phyloP scores from a whole-genome alignment of 2,113 vertebrate species.

The Cyprinodon brontotheroides region DNA sequence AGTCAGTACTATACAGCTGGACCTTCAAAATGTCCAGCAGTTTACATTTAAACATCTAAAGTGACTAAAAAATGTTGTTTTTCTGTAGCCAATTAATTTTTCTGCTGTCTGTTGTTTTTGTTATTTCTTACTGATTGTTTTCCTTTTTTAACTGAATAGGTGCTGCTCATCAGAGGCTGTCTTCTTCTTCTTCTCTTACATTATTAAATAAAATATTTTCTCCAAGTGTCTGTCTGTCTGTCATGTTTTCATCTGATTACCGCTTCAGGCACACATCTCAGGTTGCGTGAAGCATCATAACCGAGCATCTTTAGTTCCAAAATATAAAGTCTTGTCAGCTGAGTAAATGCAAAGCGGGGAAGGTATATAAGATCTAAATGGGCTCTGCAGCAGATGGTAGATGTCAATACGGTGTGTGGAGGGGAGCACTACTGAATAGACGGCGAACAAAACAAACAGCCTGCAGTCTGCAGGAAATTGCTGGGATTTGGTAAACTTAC shows the following conservation, averaged over 20 bases:
- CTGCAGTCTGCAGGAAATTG: slow-evolving; percentile 57
- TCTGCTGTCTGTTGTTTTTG: slow-evolving; percentile 19
- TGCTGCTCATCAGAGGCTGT: slow-evolving; percentile 50
- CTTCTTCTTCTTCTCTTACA: slow-evolving; percentile 46
- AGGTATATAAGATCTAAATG: slow-evolving; percentile 54
- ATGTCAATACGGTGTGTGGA: slow-evolving; percentile 52
- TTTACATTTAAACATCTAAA: slow-evolving; percentile 29
- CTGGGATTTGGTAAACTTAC: slow-evolving; percentile 48
- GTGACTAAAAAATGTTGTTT: background rate
- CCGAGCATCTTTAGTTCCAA: slow-evolving; percentile 43
- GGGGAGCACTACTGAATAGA: slow-evolving; percentile 40
- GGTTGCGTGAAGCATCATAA: slow-evolving; percentile 20
- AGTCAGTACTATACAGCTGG: slow-evolving; percentile 11
- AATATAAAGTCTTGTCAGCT: slow-evolving; percentile 50
- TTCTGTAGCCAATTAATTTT: background rate
- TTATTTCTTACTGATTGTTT: slow-evolving; percentile 13
- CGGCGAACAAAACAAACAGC: slow-evolving; percentile 57
- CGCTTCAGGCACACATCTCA: slow-evolving; percentile 13
- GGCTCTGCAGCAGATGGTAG: slow-evolving; percentile 73
- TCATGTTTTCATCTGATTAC: slow-evolving; percentile 14
- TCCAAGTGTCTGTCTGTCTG: slow-evolving; percentile 23
- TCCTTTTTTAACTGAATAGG: slow-evolving; percentile 68
- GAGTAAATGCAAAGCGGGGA: slow-evolving; percentile 49
- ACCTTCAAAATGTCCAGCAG: slow-evolving; percentile 12
- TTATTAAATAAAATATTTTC: slow-evolving; percentile 52